Conservation (phyloP, 2,797 vertebrate species). For the Squalus acanthias region DNA sequence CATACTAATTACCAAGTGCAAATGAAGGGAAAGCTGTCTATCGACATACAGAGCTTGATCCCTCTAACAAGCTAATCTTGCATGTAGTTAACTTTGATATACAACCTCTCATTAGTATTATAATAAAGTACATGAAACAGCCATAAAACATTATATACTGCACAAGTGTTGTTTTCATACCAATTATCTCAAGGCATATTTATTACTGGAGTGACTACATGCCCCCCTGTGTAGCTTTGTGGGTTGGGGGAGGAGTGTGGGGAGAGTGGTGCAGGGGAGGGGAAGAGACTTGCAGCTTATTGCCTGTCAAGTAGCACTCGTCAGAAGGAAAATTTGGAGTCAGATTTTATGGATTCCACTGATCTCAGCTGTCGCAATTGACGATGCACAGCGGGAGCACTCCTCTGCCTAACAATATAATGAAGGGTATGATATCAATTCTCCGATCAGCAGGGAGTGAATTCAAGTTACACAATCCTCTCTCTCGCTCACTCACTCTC, state of each 20-base stretch:
- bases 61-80: slow-evolving; percentile 98
- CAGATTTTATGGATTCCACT: slow-evolving; percentile 38
- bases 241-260: slow-evolving; percentile 47
- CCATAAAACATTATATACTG: slow-evolving; percentile 99
- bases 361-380: slow-evolving; percentile 38
- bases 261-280: slow-evolving; percentile 27
- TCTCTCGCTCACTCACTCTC: slow-evolving; percentile 33
- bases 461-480: slow-evolving; percentile 41
- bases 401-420: slow-evolving; percentile 54
- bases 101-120: slow-evolving; percentile 96
- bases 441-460: slow-evolving; percentile 54
- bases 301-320: slow-evolving; percentile 71
- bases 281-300: slow-evolving; percentile 55
- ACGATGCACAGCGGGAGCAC: slow-evolving; percentile 49
- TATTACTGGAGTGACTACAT: slow-evolving; percentile 79
- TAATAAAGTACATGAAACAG: slow-evolving; percentile 98
- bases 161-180: slow-evolving; percentile 99
- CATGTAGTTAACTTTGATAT: slow-evolving; percentile 79
- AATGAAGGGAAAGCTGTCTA: slow-evolving; percentile 69
- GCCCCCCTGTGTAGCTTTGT: slow-evolving; percentile 74
- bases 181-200: slow-evolving; percentile 98
- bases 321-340: slow-evolving; percentile 43
- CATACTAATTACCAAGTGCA: slow-evolving; percentile 99
- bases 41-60: slow-evolving; percentile 69
- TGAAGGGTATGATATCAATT: slow-evolving; percentile 60